Evolutionary conservation across 2,113 vertebrate genomes (phyloP), one percentile per base, ranked within the genome.

Genomic region (Laterallus jamaicensis): DNA sequence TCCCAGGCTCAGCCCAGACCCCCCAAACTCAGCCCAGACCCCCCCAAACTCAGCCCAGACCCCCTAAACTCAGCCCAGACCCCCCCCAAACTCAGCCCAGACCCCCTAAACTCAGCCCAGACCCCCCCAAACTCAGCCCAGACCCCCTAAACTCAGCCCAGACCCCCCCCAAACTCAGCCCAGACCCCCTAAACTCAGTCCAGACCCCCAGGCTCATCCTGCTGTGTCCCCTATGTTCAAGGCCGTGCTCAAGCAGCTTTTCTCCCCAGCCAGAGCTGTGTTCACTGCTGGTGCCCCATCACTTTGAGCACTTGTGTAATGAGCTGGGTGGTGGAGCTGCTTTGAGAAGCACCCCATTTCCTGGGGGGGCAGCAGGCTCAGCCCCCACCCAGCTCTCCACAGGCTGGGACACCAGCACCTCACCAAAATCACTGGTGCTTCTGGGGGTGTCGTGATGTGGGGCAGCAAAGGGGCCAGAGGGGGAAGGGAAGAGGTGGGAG

Each of bases 301-400:
- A 86, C 94, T 88, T 91, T 54, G 84, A 60, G 77, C 11, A 15
- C 82, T 91, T 94, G 87, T 86, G 62, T 83, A 91, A 93, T 3
- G 18, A 74, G 78, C 79, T 70, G 55, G 9, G 50, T 70, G 32
- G 0, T 69, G 35, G 64, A 59, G 9, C 37, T 11, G 60, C 86
- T 52, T n/a, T 31, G 4, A 11, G 85, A 75, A 47, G 47, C 21
- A 35, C 73, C 74, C 28, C 4, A 1, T 35, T 80, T 44, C 56
- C n/a, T 63, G 1, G 11, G 75, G 73, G 35, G 15, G 42, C 42
- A 42, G 15, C 42, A 42, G 42, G 15, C 42, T 1, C 24, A 47
- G 64, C 12, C 44, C 42, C 77, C 6, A 2, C 2, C 37, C 58
- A 32, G 42, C 77, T 69, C 84, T 64, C 31, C 2, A n/a, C 26